Conservation (phyloP, 2,888 invertebrate species). For the Metacarcinus magister region DNA sequence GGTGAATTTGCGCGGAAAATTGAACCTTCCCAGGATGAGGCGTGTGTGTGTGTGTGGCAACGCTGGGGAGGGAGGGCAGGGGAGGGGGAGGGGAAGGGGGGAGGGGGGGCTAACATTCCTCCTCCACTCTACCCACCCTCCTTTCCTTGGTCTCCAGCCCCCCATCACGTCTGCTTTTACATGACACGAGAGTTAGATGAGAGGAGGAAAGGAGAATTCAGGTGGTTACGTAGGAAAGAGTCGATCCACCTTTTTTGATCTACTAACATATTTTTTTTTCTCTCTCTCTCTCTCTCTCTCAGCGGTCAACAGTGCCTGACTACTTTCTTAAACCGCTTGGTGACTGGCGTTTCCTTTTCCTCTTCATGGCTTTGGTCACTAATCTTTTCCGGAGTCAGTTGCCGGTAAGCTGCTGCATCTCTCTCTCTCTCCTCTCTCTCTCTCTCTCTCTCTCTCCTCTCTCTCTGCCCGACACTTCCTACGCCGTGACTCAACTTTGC, state of each 20-base stretch:
- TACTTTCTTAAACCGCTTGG: not conserved
- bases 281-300: not conserved
- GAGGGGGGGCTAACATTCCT: not conserved
- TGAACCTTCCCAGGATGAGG: not conserved
- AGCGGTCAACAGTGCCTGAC: too few relatives aligned
- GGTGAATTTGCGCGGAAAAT: not conserved
- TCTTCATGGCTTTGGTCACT: slow-evolving; percentile 42
- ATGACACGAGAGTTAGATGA: not conserved
- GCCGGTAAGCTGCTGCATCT: slow-evolving; percentile 53
- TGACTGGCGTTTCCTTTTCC: slow-evolving; percentile 46
- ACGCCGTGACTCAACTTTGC: not conserved
- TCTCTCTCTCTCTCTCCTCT: not conserved
- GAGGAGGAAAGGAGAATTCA: not conserved
- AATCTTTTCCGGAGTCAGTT: slow-evolving; percentile 66
- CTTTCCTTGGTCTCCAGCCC: not conserved
- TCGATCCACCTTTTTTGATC: not conserved
- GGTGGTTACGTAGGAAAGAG: not conserved
- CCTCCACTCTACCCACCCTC: not conserved
- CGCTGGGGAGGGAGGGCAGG: not conserved
- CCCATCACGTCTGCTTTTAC: slow-evolving; percentile 34
- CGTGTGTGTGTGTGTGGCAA: not conserved
- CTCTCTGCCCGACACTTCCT: not conserved
- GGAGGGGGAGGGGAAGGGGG: not conserved
- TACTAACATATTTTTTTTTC: not conserved
- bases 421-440: slow-evolving; percentile 55